Base-by-base conservation (phyloP, 2,113 vertebrate species). In the Struthidea cinerea region DNA sequence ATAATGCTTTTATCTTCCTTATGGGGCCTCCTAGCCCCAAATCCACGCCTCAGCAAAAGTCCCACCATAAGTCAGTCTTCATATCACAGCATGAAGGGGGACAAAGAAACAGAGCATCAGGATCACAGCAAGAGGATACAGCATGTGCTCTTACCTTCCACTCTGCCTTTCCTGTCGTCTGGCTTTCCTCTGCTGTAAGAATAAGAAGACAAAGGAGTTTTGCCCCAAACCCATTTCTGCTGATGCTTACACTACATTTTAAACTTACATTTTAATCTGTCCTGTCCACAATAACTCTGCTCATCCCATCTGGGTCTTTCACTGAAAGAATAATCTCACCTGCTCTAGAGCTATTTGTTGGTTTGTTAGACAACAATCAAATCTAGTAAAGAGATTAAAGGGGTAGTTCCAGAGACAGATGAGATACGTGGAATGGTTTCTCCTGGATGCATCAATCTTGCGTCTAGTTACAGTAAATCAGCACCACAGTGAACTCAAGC, bases 301-400 rank as follows among this genome's bases (percentile, higher is more conserved):
- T 78, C 17, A 60, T 84, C 22, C 16, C 11, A 55, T 64, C 7
- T 69, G 46, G 6, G 33, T 44, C 42, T 61, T 89, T 93, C 63
- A 61, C 24, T 55, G 60, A 91, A 91, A 87, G 49, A 83, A 87
- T 65, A 90, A 59, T 47, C 28, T 93, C 27, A 93, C 47, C 49
- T 80, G 12, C 14, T 87, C 27, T 35, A 22, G 20, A 64, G 28
- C 70, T 77, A 6, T 37, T 21, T 47, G 41, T 52, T 68, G 13
- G 32, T 63, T 67, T 94, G 47, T 64, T 70, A 84, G 6, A 15
- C 69, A 70, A 85, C 76, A 92, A 78, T 46, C 35, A 63, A 83
- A 75, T 26, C 19, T 44, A 37, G 7, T 77, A n/a, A 35, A 84
- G 78, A 92, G 65, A 68, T 75, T 78, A 59, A 75, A 59, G 26